phyloP scores from a whole-genome alignment of 2,797 vertebrate species.

The Argyrosomus regius region DNA sequence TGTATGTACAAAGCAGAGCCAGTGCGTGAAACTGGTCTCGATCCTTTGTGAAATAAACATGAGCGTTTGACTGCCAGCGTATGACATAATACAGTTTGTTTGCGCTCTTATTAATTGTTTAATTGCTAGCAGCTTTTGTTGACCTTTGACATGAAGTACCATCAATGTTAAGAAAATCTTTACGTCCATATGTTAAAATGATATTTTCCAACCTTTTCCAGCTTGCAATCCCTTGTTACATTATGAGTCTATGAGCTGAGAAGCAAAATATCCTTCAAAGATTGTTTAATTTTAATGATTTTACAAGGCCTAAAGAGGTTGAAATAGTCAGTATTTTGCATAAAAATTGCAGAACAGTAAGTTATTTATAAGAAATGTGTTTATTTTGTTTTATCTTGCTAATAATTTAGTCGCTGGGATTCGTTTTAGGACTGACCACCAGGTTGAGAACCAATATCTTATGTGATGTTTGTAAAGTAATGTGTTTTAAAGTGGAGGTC shows the following conservation, averaged over 20 bases:
- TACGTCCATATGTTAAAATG: background rate
- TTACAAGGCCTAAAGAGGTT: background rate
- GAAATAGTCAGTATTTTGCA: background rate
- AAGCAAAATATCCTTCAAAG: background rate
- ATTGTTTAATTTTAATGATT: background rate
- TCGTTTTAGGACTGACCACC: background rate
- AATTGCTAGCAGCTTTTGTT: background rate
- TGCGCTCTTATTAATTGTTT: background rate
- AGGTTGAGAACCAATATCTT: background rate
- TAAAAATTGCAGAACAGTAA: background rate
- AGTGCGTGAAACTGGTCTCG: background rate
- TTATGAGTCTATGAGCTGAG: background rate
- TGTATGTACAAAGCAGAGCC: constrained; percentile 45
- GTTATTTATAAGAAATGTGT: background rate
- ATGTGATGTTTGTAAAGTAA: background rate
- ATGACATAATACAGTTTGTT: background rate
- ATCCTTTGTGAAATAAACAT: background rate
- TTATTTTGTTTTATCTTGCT: background rate
- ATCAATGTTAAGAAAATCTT: background rate
- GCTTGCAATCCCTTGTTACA: background rate
- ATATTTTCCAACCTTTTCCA: background rate
- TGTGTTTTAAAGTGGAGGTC: constrained; percentile 9
- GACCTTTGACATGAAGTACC: background rate
- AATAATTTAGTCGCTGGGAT: constrained; percentile 1
- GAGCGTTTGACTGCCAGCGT: background rate